Conservation (phyloP, 2,888 invertebrate genomes). For the Serripes groenlandicus region DNA sequence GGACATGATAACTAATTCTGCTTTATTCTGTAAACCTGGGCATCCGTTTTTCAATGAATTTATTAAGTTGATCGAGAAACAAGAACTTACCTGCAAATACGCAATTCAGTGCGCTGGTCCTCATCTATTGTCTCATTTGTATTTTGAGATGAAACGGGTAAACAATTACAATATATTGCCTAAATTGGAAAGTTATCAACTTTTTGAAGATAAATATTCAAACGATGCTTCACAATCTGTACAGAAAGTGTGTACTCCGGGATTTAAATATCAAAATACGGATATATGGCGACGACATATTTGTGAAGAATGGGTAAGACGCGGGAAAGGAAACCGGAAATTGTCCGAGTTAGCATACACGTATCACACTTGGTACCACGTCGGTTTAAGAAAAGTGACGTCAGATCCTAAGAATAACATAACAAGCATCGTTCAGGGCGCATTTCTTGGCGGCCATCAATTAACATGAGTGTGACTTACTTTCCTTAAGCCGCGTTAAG, state of each 20-base stretch:
- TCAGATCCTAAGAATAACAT: neutral
- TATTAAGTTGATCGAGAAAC: neutral
- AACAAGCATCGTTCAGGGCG: neutral
- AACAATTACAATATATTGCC: neutral
- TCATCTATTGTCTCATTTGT: neutral
- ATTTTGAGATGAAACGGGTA: neutral
- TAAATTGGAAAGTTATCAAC: constrained; percentile 1
- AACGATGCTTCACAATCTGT: neutral
- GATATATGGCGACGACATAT: constrained; percentile 8
- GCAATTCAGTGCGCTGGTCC: constrained; percentile 1
- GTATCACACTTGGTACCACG: constrained; percentile 4
- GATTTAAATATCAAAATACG: neutral
- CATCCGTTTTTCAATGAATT: constrained; percentile 6
- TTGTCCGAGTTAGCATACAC: constrained; percentile 7
- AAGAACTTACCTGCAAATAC: neutral
- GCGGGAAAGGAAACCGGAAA: neutral
- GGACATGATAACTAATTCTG: neutral
- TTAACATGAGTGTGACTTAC: no score
- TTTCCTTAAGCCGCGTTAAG: no score
- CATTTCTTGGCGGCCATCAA: no score
- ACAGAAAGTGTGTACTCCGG: neutral
- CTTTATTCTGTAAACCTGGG: neutral
- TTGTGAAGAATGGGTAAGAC: constrained; percentile 9
- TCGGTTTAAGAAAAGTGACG: neutral
- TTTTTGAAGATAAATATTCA: neutral